Conservation (phyloP, 2,888 invertebrate genomes). For the Brenthis daphne region DNA sequence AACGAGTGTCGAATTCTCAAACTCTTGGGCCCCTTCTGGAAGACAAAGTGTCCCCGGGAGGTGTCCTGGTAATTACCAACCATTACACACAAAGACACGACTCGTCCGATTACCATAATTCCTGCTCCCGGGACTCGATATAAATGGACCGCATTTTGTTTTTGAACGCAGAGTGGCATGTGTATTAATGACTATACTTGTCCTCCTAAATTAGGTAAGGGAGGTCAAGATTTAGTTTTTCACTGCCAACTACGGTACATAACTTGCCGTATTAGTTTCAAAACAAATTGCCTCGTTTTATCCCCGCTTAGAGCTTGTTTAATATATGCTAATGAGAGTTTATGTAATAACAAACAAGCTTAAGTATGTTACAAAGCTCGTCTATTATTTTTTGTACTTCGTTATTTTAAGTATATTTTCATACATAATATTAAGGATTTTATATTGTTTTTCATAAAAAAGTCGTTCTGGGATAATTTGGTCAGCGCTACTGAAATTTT, state of each 20-base stretch:
- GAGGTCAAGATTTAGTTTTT: constrained; percentile 79
- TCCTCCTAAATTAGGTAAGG: constrained; percentile 80
- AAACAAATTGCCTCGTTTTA: constrained; percentile 45
- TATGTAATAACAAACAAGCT: constrained; percentile 37
- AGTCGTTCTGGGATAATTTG: constrained; percentile 6
- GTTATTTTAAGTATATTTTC: constrained; percentile 15
- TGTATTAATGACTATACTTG: constrained; percentile 81
- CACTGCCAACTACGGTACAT: constrained; percentile 58
- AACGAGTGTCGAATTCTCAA: constrained; percentile 80
- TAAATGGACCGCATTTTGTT: constrained; percentile 81
- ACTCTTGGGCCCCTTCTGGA: constrained; percentile 63
- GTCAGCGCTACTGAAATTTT: constrained; percentile 23
- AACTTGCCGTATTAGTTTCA: constrained; percentile 40
- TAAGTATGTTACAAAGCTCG: constrained; percentile 31
- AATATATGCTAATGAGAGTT: constrained; percentile 45
- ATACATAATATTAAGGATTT: neutral
- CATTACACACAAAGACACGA: constrained; percentile 82
- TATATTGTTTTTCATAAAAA: neutral
- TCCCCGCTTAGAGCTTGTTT: constrained; percentile 43
- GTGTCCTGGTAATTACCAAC: constrained; percentile 79
- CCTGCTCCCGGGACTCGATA: constrained; percentile 76
- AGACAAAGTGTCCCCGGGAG: constrained; percentile 75
- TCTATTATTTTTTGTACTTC: constrained; percentile 29
- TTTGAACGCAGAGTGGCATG: constrained; percentile 79
- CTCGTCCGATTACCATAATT: constrained; percentile 81